Evolutionary conservation across 2,797 vertebrate genomes (phyloP).

Genomic region (Chaetophractus vellerosus): DNA sequence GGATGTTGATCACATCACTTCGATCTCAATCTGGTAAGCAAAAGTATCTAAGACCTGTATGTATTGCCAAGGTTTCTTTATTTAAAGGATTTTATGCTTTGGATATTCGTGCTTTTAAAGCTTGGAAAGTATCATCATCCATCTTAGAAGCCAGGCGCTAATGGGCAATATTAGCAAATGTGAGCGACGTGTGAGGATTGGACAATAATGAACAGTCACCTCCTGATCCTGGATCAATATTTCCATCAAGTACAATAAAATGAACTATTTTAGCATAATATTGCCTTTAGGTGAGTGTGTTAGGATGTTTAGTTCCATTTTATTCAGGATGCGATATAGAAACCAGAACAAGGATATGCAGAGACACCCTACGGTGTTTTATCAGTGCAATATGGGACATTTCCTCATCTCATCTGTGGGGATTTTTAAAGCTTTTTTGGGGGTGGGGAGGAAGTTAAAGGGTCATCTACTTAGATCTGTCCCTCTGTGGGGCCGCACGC

Average conservation of each 20-base stretch:
- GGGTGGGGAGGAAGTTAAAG: neutral
- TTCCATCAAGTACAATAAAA: neutral
- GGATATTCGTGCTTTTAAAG: neutral
- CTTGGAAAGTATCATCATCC: neutral
- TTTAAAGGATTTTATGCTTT: neutral
- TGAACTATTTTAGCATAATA: rapidly evolving
- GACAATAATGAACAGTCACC: too few species aligned
- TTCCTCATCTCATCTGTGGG: neutral
- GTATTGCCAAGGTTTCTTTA: neutral
- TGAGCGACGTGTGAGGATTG: rapidly evolving
- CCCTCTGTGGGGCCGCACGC: rapidly evolving
- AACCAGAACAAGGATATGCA: neutral
- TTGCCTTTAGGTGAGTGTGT: too few species aligned
- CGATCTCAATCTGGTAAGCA: neutral
- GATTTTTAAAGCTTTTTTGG: neutral
- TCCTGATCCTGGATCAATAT: too few species aligned
- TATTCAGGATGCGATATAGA: neutral
- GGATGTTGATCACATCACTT: neutral
- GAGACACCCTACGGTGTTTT: rapidly evolving
- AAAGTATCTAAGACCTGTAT: rapidly evolving
- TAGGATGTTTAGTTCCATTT: neutral
- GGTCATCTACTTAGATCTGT: neutral
- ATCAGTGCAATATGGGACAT: neutral
- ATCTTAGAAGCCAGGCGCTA: neutral
- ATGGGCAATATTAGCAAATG: rapidly evolving